Conservation (phyloP, 2,797 vertebrate species). For the Bradypodion ventrale region DNA sequence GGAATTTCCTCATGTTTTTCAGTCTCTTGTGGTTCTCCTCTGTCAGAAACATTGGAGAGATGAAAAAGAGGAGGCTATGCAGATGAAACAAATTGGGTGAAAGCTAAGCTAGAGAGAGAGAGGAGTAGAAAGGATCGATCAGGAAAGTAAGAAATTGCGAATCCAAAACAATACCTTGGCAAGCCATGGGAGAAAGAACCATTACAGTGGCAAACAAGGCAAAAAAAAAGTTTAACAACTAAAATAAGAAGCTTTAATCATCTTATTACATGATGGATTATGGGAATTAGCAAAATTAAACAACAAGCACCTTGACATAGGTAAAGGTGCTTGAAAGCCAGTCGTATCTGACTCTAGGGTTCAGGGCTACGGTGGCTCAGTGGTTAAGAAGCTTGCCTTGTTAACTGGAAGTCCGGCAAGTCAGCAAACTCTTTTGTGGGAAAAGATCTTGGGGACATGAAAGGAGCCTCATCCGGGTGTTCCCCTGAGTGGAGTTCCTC, state of each 20-base stretch:
- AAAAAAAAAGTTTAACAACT: constrained; percentile 3
- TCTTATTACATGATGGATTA: no score
- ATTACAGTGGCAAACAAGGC: constrained; percentile 16
- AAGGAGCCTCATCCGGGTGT: no score
- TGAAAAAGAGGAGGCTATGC: constrained; percentile 41
- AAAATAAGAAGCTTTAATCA: not conserved
- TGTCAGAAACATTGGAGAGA: constrained; percentile 38
- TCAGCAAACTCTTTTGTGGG: no score
- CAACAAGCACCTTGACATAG: no score
- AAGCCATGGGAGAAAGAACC: not conserved
- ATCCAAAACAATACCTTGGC: constrained; percentile 58
- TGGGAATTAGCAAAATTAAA: constrained; percentile 52
- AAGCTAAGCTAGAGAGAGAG: constrained; percentile 48
- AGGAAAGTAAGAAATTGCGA: constrained; percentile 33
- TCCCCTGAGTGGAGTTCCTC: no score
- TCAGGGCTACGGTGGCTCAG: no score
- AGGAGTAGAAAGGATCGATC: not conserved
- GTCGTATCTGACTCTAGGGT: no score
- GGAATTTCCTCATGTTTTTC: constrained; percentile 59
- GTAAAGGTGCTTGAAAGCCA: no score
- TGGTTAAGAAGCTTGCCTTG: no score
- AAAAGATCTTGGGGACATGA: no score
- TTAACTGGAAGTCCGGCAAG: no score
- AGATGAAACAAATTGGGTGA: constrained; percentile 27
- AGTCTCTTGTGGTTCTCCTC: constrained; percentile 56